Conservation (phyloP, 2,797 vertebrate genomes). For the Sebastiscus tertius region DNA sequence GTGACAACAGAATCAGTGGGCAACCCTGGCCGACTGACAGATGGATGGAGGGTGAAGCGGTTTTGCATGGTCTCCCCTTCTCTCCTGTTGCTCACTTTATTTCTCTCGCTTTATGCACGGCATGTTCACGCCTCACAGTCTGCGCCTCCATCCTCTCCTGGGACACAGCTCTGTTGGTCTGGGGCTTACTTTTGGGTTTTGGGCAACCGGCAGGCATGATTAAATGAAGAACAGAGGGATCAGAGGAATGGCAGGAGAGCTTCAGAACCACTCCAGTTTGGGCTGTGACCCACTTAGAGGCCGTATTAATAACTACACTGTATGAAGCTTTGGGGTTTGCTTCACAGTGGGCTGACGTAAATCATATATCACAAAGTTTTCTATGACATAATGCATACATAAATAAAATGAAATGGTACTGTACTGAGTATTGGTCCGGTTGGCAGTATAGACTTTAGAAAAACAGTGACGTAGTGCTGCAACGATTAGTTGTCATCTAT, state of each 20-base stretch:
- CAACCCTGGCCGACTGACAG: conserved; percentile 41
- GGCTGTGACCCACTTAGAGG: conserved; percentile 59
- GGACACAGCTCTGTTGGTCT: conserved; percentile 31
- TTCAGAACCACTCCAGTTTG: conserved; percentile 35
- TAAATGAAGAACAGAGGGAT: conserved; percentile 57
- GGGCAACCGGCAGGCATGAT: conserved; percentile 47
- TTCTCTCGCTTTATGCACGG: conserved; percentile 9
- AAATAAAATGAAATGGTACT: not conserved
- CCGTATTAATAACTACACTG: conserved; percentile 40
- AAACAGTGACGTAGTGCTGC: not conserved
- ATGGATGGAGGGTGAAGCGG: conserved; percentile 34
- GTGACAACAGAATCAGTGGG: conserved; percentile 54
- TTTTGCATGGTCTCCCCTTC: not conserved
- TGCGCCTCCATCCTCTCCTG: conserved; percentile 36
- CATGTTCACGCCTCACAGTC: conserved; percentile 6
- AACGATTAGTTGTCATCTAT: too few relatives aligned
- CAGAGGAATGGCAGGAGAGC: conserved; percentile 34
- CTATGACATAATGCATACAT: not conserved
- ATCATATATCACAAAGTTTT: conserved; percentile 5
- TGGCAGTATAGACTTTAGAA: not conserved
- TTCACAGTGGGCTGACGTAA: not conserved
- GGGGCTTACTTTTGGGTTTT: conserved; percentile 41
- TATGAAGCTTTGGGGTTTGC: conserved; percentile 11
- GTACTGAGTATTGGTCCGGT: not conserved
- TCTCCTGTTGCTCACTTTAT: conserved; percentile 34